Evolutionary conservation across 2,113 vertebrate species (phyloP), one percentile per base, ranked within the genome.

Genomic region (Myocastor coypus): DNA sequence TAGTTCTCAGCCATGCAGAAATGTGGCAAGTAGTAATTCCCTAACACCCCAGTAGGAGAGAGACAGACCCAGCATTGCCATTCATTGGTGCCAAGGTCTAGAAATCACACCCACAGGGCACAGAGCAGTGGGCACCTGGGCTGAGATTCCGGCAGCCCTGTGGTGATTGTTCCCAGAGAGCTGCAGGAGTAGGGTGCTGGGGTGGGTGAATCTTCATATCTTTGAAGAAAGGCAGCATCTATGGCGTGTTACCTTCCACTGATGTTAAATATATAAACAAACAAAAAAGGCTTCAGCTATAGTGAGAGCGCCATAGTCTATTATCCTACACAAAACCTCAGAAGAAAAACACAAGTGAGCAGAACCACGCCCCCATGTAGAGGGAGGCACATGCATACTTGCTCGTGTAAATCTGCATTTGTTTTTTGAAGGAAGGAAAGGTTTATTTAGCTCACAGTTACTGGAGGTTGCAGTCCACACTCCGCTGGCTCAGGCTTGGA

Each of bases 41-140:
- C 75, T 40, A 26, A 13, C 2, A 4, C 1, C 0, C 0, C 2
- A 89, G n/a, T 2, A 0, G 1, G 30, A 13, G 1, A 63, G 28
- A 57, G 34, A 34, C 24, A 34, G 55, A 34, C 4, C 34, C 11
- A 34, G 40, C 5, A 32, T n/a, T 50, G 37, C 4, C 26, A 50
- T 11, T n/a, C 63, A 57, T 37, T 52, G 28, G 26, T 11, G 42
- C 19, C 26, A 0, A 55, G 11, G 34, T 71, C n/a, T n/a, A 28
- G 61, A 55, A 59, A 8, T 68, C 42, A 13, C 30, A 37, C 91
- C 66, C 73, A 83, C 30, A 37, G n/a, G 57, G 66, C 28, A 16
- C 34, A 19, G 0, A 32, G 50, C n/a, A 90, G 40, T 26, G 61
- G 61, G 42, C 50, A 19, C 14, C 55, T 10, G 14, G 52, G 28